Base-by-base conservation (phyloP, 2,113 vertebrate genomes). In the Gasterosteus aculeatus region DNA sequence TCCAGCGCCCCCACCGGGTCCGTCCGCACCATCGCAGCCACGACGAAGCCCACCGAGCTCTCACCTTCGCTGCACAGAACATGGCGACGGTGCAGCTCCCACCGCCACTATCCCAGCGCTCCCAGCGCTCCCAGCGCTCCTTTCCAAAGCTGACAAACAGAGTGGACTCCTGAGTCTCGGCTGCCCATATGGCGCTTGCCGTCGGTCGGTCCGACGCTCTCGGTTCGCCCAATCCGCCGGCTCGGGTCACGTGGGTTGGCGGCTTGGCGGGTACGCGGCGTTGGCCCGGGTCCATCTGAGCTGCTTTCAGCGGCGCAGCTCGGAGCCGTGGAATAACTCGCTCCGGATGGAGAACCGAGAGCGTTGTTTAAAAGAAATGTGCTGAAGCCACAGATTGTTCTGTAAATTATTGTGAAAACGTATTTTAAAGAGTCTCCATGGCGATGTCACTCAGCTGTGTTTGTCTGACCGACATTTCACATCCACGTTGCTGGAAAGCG, bases 51-150 rank as follows among this genome's bases (percentile, higher is more conserved):
- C 49, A 38, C 35, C 5, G 35, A 38, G 35, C 35, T 59, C 91
- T 92, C 88, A 91, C 91, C 91, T 92, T 90, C 1, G 80, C 53
- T 10, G 75, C 54, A 49, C 84, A 89, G 61, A 92, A 88, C 90
- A 91, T 91, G 87, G 85, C 80, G 65, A 7, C 26, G 75, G 65
- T 64, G 57, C 59, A 54, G 71, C 39, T 70, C 69, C 10, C 38
- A 63, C 72, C 65, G 4, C 64, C 57, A 51, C 69, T 18, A 35
- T 61, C 63, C 51, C 0, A 19, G 72, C 10, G 5, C 44, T 75
- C 75, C 22, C 71, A n/a, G 49, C 19, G 2, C 16, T 1, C 72
- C 58, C 51, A 54, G 82, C 66, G 10, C 2, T 63, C 35, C 57
- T 72, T 70, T 77, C 26, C 33, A 68, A 65, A 72, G 19, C 75